Evolutionary conservation across 2,797 vertebrate species (phyloP), one percentile per base, ranked within the genome.

Genomic region (Diceros bicornis): DNA sequence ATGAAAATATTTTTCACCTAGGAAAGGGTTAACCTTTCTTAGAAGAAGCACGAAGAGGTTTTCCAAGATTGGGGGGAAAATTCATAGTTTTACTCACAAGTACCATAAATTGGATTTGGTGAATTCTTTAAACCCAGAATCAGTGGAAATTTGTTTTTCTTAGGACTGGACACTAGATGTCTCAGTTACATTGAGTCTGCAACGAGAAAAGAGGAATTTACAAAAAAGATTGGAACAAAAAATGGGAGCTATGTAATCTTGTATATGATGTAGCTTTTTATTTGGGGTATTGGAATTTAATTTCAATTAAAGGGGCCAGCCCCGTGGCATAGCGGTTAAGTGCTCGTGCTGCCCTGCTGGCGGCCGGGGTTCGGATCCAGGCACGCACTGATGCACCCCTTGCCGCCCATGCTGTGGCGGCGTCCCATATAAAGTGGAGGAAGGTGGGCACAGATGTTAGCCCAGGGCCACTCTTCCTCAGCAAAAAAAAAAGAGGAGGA

Each of bases 201-300:
- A 61, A 20, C 50, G 50, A 91, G 95, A 94, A 81, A 96, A 82
- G 18, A 97, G 69, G 66, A 95, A 94, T 78, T 96, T 88, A 85
- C 0, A 0, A 16, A 88, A 79, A 91, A 93, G 27, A 88, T n/a
- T 44, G 71, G 59, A n/a, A 79, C 59, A 21, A 68, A 68, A 94
- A 86, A 25, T 0, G 0, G 41, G 61, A 88, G 32, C 64, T 71
- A 17, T 61, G 25, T 20, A 50, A 59, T 90, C 84, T 59, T 79
- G 41, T 5, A 6, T 59, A 44, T 25, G 13, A 79, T 27, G n/a
- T 50, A 90, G 66, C 23, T 88, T 92, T 44, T 90, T 79, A 74
- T 84, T 55, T 32, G 34, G 23, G 11, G 4, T 17, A 66, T 47
- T 72, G 34, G 32, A 74, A 61, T 93, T 89, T 96, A 62, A 96